Evolutionary conservation across 2,113 vertebrate species (phyloP).

Genomic region (Panurus biarmicus): DNA sequence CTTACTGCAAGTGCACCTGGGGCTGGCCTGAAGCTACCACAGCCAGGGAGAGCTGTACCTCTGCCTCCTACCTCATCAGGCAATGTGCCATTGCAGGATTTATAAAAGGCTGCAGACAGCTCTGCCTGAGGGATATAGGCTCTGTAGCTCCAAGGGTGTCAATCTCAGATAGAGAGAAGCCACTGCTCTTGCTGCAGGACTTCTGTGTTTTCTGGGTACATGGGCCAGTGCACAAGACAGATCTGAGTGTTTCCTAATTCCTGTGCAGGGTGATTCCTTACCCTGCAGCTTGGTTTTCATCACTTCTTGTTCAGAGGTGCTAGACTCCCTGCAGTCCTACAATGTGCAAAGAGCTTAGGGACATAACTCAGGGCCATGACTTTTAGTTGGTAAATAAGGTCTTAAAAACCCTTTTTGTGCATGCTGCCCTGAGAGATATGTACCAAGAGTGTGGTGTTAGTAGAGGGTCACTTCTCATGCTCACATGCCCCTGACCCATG

Average conservation of each 20-base stretch:
- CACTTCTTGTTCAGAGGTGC: not conserved
- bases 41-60: not conserved
- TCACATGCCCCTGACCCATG: rapidly evolving
- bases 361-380: not conserved
- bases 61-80: not conserved
- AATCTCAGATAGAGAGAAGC: not conserved
- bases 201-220: not conserved
- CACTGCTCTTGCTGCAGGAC: not conserved
- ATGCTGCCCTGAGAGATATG: not conserved
- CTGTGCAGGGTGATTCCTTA: not conserved
- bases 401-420: not conserved
- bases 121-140: not conserved
- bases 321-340: not conserved
- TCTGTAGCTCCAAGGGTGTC: not conserved
- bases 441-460: rapidly evolving
- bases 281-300: not conserved
- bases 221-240: not conserved
- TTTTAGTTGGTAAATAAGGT: not conserved
- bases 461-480: not conserved
- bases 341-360: not conserved
- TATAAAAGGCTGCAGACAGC: not conserved
- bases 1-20: not conserved
- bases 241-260: not conserved
- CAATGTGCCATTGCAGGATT: not conserved
- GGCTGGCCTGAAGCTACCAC: not conserved